These are phyloP conservation scores for Psittacula echo DNA, from an alignment of 2,797 vertebrate species.

Conservation along the genomic window DNA sequence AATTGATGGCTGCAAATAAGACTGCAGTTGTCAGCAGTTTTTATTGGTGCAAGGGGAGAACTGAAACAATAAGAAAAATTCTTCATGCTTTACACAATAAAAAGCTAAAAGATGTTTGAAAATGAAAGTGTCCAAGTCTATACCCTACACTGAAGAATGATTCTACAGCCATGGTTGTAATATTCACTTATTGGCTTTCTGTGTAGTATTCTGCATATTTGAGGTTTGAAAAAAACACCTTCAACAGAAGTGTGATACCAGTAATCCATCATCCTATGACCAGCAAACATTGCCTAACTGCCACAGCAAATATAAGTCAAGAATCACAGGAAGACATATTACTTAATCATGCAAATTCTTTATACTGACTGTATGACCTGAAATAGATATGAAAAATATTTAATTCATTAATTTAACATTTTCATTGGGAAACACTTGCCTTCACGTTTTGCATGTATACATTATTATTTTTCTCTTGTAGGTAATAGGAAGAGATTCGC, in stretches of 20 bases:
- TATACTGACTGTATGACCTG: background rate
- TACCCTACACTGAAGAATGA: background rate
- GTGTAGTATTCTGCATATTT: background rate
- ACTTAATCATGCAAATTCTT: background rate
- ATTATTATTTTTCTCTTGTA: background rate
- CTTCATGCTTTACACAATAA: background rate
- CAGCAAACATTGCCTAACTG: rapidly evolving
- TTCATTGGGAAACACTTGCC: background rate
- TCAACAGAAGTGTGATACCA: background rate
- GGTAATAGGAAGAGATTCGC: background rate
- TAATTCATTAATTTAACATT: background rate
- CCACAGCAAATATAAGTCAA: background rate
- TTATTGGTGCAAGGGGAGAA: background rate
- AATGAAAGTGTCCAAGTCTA: background rate
- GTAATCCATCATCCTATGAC: background rate
- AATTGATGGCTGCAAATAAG: background rate
- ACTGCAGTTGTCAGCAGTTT: background rate
- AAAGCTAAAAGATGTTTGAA: background rate
- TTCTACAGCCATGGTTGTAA: background rate
- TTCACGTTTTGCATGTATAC: background rate
- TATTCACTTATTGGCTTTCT: background rate
- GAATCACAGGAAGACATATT: background rate
- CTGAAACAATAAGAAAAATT: background rate
- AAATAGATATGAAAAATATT: background rate
- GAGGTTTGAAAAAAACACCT: background rate